Base-by-base conservation (phyloP, 1,140 invertebrate genomes). In the Drosophila tristis region DNA sequence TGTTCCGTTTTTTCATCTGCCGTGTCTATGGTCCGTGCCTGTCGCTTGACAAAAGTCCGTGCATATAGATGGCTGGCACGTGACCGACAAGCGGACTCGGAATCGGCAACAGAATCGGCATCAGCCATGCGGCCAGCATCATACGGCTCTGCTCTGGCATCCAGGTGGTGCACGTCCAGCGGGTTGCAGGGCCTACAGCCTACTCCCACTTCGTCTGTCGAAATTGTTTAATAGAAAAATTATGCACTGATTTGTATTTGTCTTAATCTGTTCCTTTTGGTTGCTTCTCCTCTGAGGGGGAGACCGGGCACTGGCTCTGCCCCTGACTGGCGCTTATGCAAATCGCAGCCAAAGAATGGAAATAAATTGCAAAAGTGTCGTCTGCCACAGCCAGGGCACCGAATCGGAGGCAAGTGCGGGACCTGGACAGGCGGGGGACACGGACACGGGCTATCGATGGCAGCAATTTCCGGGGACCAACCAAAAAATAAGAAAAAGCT, bases 201-300 rank as follows among this genome's bases (percentile, higher is more conserved):
- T n/a, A 26, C 53, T n/a, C 9, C 16, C 11, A 11, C 5, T 23
- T 13, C 13, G 45, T 62, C 48, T 15, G 6, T 31, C 54, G 20
- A 60, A 73, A 81, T 87, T 79, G 74, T 87, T 82, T 87, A 87
- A 87, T 87, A 87, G 82, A 87, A 87, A 87, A 87, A 87, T 87
- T 87, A 87, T 87, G 78, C 82, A 87, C 82, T 87, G 82, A 87
- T 87, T 89, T 87, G 82, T 89, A 78, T 87, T 87, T 87, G 74
- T 63, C 82, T 81, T 81, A 82, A 87, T 87, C 68, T 78, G 71
- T 54, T 77, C 50, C 70, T 29, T 44, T 55, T 48, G 48, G 42
- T 35, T 43, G n/a, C 51, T 60, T 58, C 51, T 70, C 44, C 35
- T 42, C 54, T 29, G 44, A 50, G 64, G 25, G 16, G 68, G 66